Percentiles rank a stretch among this genome's conserved stretches.
Conservation (phyloP, 2,797 vertebrate genomes). For the Meda fulgida region DNA sequence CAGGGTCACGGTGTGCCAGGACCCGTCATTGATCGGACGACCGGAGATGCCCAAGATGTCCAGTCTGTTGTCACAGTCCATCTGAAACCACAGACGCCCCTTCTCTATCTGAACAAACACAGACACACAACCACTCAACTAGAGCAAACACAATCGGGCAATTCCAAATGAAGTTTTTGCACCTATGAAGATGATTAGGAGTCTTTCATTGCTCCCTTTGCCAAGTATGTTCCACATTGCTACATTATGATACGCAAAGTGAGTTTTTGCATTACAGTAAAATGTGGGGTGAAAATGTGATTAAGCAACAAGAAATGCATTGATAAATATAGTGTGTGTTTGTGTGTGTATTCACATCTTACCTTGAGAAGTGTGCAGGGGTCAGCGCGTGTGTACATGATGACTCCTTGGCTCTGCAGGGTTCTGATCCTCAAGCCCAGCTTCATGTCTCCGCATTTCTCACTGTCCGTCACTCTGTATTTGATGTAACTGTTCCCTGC, state of each 20-base stretch:
- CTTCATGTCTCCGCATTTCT: slow-evolving; percentile 89
- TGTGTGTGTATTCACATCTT: neutral
- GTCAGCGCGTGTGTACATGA: slow-evolving; percentile 93
- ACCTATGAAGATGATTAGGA: neutral
- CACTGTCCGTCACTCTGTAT: slow-evolving; percentile 86
- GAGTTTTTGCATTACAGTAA: neutral
- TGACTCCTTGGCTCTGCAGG: slow-evolving; percentile 87
- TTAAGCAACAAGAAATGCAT: neutral
- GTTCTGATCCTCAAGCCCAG: slow-evolving; percentile 89
- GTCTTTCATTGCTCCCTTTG: neutral
- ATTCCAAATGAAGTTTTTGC: neutral
- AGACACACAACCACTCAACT: neutral
- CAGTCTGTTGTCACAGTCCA: slow-evolving; percentile 93
- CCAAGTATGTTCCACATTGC: neutral
- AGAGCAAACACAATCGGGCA: neutral
- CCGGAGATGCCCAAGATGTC: slow-evolving; percentile 95
- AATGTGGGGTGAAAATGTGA: neutral
- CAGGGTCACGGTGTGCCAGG: slow-evolving; percentile 90
- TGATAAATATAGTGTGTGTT: no score
- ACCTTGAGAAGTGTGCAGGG: slow-evolving; percentile 97
- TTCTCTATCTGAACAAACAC: slow-evolving; percentile 83
- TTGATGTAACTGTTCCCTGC: slow-evolving; percentile 94
- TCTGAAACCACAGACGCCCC: slow-evolving; percentile 92
- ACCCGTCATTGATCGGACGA: slow-evolving; percentile 90
- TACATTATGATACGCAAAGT: neutral